Evolutionary conservation across 30 jellyfish, hydroid and myxozoan genomes (phyloP).

Genomic region (Aurelia coerulea): DNA sequence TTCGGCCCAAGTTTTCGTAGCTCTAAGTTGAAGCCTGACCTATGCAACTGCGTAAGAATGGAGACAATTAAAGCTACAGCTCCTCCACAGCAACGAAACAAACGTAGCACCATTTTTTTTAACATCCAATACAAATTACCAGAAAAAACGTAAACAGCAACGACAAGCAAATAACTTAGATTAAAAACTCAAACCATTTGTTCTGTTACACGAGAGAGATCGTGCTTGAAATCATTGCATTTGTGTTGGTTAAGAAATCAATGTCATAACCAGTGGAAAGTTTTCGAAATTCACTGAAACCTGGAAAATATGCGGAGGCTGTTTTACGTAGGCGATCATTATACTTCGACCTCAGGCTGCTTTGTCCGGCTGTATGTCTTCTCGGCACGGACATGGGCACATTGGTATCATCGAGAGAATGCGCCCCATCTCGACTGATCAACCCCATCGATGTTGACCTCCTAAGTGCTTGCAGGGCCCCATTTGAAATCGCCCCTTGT

Average conservation of each 20-base stretch:
- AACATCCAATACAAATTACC: no score
- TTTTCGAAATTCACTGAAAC: background rate
- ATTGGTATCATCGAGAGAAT: background rate
- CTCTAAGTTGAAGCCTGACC: no score
- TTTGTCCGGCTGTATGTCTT: background rate
- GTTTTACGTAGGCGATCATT: background rate
- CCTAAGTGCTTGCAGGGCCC: constrained; percentile 43
- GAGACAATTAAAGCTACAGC: no score
- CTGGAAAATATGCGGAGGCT: background rate
- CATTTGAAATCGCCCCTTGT: constrained; percentile 66
- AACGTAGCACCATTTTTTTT: no score
- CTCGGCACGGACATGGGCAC: background rate
- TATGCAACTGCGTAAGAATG: no score
- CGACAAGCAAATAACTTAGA: no score
- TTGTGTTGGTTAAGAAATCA: background rate
- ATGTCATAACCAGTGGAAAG: background rate
- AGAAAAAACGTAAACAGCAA: no score
- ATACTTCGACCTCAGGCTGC: background rate
- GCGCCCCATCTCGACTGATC: background rate
- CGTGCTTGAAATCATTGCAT: constrained; percentile 13
- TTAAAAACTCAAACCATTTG: background rate
- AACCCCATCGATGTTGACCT: constrained; percentile 30
- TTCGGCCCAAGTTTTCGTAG: no score
- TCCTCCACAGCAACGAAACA: no score
- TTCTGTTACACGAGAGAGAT: constrained; percentile 8